phyloP scores from a whole-genome alignment of 2,113 vertebrate species.

The Hepsetus odoe region DNA sequence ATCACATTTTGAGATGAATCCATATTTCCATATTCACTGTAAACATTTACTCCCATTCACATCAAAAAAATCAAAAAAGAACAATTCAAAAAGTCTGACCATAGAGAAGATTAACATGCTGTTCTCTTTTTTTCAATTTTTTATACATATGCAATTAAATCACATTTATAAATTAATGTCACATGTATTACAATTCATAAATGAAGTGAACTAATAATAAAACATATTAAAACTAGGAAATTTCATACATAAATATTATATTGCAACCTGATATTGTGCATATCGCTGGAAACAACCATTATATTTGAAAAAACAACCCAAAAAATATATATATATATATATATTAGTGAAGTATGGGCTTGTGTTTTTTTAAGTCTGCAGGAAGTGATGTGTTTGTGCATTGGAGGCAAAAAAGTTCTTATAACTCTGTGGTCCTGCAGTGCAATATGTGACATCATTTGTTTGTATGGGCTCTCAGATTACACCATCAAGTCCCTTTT shows the following conservation, averaged over 20 bases:
- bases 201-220: slow-evolving; percentile 70
- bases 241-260: slow-evolving; percentile 77
- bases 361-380: slow-evolving; percentile 44
- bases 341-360: slow-evolving; percentile 29
- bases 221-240: slow-evolving; percentile 52
- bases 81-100: slow-evolving; percentile 54
- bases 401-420: slow-evolving; percentile 39
- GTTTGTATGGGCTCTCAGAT: slow-evolving; percentile 41
- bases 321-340: slow-evolving; percentile 13
- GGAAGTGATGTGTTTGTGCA: slow-evolving; percentile 47
- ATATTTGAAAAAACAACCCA: slow-evolving; percentile 44
- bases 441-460: slow-evolving; percentile 53
- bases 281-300: slow-evolving; percentile 68
- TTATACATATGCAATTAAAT: slow-evolving; percentile 70
- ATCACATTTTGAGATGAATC: slow-evolving; percentile 52
- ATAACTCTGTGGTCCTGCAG: slow-evolving; percentile 44
- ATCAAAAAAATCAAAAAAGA: slow-evolving; percentile 53
- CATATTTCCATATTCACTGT: slow-evolving; percentile 59
- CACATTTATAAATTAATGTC: slow-evolving; percentile 71
- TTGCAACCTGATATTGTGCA: slow-evolving; percentile 83
- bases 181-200: slow-evolving; percentile 71
- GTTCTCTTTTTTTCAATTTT: slow-evolving; percentile 48
- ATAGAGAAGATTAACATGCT: slow-evolving; percentile 74
- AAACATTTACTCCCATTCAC: slow-evolving; percentile 61
- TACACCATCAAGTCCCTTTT: background rate